These are phyloP conservation scores for Cotesia congregata DNA, from an alignment of 2,888 invertebrate genomes.

Conservation along the genomic window DNA sequence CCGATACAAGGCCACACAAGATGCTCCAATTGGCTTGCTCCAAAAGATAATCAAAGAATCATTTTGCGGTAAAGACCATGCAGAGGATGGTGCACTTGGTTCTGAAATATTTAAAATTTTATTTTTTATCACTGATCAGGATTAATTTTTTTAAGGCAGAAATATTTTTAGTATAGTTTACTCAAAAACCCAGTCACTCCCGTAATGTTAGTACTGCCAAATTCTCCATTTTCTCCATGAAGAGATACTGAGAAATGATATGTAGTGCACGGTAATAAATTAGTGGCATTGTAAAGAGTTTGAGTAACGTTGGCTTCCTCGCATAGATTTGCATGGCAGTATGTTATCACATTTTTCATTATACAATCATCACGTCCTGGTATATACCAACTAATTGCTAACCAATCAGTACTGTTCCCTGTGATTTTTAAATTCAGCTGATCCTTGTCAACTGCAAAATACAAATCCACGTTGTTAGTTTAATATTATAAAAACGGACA, in stretches of 20 bases:
- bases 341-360: constrained; percentile 36
- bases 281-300: constrained; percentile 42
- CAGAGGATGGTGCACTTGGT: constrained; percentile 48
- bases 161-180: constrained; percentile 43
- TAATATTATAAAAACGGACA: background rate
- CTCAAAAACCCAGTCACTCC: constrained; percentile 54
- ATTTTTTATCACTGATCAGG: background rate
- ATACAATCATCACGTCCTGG: constrained; percentile 45
- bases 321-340: constrained; percentile 39
- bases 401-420: constrained; percentile 35
- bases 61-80: constrained; percentile 46
- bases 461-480: too few relatives aligned
- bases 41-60: constrained; percentile 53
- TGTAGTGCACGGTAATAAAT: constrained; percentile 44
- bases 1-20: constrained; percentile 56
- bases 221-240: constrained; percentile 32
- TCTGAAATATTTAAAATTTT: constrained; percentile 41
- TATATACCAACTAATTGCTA: constrained; percentile 46
- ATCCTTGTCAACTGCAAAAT: constrained; percentile 40
- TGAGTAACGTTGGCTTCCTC: constrained; percentile 16
- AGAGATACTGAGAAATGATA: constrained; percentile 45
- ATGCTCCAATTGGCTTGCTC: constrained; percentile 54
- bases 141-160: background rate
- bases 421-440: constrained; percentile 39
- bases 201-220: constrained; percentile 42